Conservation (phyloP, 37 sponge, comb jelly and placozoan genomes). For the Tethya wilhelma region DNA sequence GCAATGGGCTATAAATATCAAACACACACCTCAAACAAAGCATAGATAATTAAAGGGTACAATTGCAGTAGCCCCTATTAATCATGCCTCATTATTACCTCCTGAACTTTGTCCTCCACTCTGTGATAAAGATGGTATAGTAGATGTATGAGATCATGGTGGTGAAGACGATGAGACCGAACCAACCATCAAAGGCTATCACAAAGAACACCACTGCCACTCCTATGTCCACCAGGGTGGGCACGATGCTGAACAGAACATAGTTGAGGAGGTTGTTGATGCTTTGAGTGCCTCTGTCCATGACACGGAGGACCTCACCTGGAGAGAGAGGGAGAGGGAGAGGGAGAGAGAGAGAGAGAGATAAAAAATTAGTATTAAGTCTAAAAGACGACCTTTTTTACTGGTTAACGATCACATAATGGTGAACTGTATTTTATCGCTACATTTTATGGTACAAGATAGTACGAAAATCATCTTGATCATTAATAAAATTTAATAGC, state of each 20-base stretch:
- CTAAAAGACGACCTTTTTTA: too few relatives aligned
- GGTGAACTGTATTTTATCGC: too few relatives aligned
- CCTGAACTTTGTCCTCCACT: slow-evolving; percentile 93
- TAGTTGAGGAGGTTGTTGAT: slow-evolving; percentile 92
- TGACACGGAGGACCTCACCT: slow-evolving; percentile 87
- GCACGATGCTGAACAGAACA: slow-evolving; percentile 93
- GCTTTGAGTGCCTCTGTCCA: slow-evolving; percentile 93
- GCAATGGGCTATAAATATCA: too few relatives aligned
- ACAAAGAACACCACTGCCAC: slow-evolving; percentile 96
- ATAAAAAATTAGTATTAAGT: too few relatives aligned
- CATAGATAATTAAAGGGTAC: not conserved
- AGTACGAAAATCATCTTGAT: too few relatives aligned
- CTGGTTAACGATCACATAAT: too few relatives aligned
- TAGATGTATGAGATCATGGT: slow-evolving; percentile 89
- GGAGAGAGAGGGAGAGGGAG: not conserved
- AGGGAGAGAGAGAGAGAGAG: too few relatives aligned
- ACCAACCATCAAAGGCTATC: slow-evolving; percentile 97
- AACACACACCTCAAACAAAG: not conserved
- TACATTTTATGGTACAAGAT: too few relatives aligned
- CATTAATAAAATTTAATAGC: too few relatives aligned
- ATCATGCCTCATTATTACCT: slow-evolving; percentile 2
- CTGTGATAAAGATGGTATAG: slow-evolving; percentile 90
- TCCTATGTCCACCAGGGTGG: slow-evolving; percentile 92
- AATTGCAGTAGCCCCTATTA: not conserved
- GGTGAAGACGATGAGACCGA: slow-evolving; percentile 94